Evolutionary conservation across 2,888 invertebrate species (phyloP), one percentile per base, ranked within the genome.

Genomic region (Stomorhina lunata): DNA sequence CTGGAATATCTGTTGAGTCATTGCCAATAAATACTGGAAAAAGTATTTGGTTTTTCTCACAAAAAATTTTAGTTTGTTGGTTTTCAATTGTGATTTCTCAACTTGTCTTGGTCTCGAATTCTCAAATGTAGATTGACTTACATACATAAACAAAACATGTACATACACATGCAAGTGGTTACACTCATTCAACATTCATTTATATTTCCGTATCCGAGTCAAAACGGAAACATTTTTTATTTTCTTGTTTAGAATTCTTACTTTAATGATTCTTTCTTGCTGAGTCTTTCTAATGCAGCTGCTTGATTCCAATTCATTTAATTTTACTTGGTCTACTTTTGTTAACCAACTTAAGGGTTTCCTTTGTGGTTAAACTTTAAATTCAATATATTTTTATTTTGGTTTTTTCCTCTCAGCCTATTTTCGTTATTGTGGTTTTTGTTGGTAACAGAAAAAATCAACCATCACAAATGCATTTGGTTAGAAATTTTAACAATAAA

Each of bases 341-440:
- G 63, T 50, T 50, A 66, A 50, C 37, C 69, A 69, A 29, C 5
- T 29, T 29, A 29, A 40, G 43, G 43, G 40, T 10, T 43, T 55
- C 43, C 22, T 69, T 57, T 55, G 53, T 37, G 66, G 50, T 53
- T 53, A 37, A 40, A 27, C 43, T 32, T 29, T 27, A 34, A 15
- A n/a, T 50, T n/a, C n/a, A n/a, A n/a, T n/a, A n/a, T n/a, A n/a
- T 22, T 34, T 66, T 9, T 12, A 9, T 25, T 20, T 32, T 66
- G 1, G 25, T 29, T 6, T 50, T 9, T n/a, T 66, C 15, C 5
- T n/a, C n/a, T n/a, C n/a, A n/a, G n/a, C n/a, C 17, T 45, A 9
- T 45, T 66, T 65, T 50, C 25, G 22, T 22, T 66, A 5, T 37
- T 37, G 22, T 2, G 27, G 43, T 63, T 9, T 40, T 37, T 2